Evolutionary conservation across 2,888 invertebrate genomes (phyloP).

Genomic region (Eristalis intricaria): DNA sequence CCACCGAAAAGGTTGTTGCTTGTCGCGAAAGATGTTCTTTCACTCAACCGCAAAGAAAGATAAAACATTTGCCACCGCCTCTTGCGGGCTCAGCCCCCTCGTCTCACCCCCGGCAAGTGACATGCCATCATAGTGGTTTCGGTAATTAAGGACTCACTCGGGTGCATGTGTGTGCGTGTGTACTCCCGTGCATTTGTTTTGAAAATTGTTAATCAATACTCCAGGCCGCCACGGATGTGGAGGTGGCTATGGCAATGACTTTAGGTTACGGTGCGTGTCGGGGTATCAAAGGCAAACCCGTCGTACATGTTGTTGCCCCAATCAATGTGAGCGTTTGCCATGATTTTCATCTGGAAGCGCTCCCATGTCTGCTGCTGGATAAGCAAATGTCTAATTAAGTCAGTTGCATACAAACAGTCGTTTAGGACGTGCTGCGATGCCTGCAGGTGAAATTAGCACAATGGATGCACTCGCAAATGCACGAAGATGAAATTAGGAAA

Average conservation of each 20-base stretch:
- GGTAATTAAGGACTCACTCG: neutral
- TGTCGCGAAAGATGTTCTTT: conserved; percentile 3
- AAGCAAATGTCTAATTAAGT: conserved; percentile 20
- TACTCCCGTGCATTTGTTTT: no score
- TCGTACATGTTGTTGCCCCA: neutral
- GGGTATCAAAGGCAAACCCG: neutral
- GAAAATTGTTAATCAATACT: conserved; percentile 1
- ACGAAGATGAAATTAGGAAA: neutral
- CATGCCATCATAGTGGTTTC: neutral
- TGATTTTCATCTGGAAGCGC: neutral
- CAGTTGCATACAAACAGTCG: conserved; percentile 4
- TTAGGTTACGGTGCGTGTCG: neutral
- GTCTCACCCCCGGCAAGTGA: neutral
- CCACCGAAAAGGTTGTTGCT: conserved; percentile 20
- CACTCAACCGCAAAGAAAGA: conserved; percentile 23
- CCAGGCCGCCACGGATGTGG: neutral
- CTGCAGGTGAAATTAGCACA: conserved; percentile 15
- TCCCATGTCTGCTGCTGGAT: neutral
- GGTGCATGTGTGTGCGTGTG: neutral
- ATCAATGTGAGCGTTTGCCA: neutral
- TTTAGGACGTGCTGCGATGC: neutral
- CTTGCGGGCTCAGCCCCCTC: neutral
- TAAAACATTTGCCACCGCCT: neutral
- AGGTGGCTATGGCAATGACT: no score
- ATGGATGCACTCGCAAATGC: neutral